Conservation (phyloP, 2,888 invertebrate species). For the Diplolepis rosae region DNA sequence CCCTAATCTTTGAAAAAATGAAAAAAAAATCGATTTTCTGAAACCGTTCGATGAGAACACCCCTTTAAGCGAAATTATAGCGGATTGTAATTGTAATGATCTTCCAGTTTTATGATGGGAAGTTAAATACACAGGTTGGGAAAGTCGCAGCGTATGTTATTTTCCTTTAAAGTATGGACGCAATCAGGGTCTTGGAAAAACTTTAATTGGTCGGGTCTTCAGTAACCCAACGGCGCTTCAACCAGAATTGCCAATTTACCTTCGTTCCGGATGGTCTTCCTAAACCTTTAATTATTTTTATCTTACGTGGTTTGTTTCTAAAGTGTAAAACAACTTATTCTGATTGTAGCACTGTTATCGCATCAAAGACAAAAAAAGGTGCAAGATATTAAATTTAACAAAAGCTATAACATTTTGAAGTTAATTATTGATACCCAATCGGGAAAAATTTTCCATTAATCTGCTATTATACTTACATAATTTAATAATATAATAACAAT, state of each 20-base stretch:
- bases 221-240: constrained; percentile 26
- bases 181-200: constrained; percentile 31
- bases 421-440: no score
- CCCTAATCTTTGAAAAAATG: no score
- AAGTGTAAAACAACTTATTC: constrained; percentile 5
- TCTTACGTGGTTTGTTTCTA: constrained; percentile 30
- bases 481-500: no score
- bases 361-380: neutral
- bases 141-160: constrained; percentile 4
- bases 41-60: no score
- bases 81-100: no score
- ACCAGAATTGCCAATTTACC: constrained; percentile 29
- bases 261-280: constrained; percentile 1
- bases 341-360: neutral
- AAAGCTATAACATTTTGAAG: no score
- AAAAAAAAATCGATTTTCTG: no score
- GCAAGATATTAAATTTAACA: no score
- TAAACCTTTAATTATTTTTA: constrained; percentile 13
- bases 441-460: no score
- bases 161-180: constrained; percentile 22
- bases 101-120: no score
- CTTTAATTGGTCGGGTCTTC: constrained; percentile 27
- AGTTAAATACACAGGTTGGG: neutral
- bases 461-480: no score
- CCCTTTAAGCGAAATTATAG: no score